These are phyloP conservation scores for Andrena camellia DNA, from an alignment of 2,888 invertebrate genomes.

Conservation along the genomic window DNA sequence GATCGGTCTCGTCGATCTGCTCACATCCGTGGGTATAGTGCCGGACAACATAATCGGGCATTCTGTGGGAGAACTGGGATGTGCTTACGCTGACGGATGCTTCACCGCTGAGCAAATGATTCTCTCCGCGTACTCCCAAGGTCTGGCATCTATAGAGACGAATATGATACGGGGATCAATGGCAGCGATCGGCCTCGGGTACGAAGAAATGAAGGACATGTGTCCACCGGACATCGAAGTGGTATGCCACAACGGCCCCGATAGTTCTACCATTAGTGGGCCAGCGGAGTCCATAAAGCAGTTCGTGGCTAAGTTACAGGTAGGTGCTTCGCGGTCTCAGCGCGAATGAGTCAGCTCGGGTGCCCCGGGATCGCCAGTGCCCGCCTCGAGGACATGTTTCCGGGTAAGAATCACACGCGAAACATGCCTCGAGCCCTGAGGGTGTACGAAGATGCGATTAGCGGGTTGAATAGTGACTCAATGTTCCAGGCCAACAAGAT, in stretches of 20 bases:
- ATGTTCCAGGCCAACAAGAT: slow-evolving; percentile 88
- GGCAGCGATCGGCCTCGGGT: slow-evolving; percentile 93
- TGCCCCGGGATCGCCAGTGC: neutral
- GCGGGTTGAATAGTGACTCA: neutral
- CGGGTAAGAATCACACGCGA: too few relatives aligned
- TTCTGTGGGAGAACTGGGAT: slow-evolving; percentile 97
- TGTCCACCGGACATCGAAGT: slow-evolving; percentile 92
- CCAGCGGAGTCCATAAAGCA: slow-evolving; percentile 89
- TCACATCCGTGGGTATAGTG: slow-evolving; percentile 87
- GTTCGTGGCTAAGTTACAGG: slow-evolving; percentile 88
- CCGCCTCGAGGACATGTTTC: neutral
- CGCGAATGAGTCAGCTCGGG: neutral
- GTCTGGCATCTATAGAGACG: slow-evolving; percentile 78
- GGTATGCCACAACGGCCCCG: slow-evolving; percentile 94
- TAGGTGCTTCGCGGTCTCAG: slow-evolving; percentile 44
- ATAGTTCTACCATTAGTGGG: slow-evolving; percentile 96
- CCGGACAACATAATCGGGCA: slow-evolving; percentile 94
- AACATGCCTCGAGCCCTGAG: too few relatives aligned
- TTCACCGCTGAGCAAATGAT: slow-evolving; percentile 87
- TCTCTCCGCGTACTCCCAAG: slow-evolving; percentile 78
- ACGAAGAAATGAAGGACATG: slow-evolving; percentile 87
- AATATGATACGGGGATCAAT: slow-evolving; percentile 90
- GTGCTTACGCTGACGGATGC: slow-evolving; percentile 97
- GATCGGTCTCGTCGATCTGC: slow-evolving; percentile 89
- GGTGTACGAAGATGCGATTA: too few relatives aligned